These are phyloP conservation scores for Ailuropoda melanoleuca DNA, from an alignment of 2,113 vertebrate species.

Conservation along the genomic window DNA sequence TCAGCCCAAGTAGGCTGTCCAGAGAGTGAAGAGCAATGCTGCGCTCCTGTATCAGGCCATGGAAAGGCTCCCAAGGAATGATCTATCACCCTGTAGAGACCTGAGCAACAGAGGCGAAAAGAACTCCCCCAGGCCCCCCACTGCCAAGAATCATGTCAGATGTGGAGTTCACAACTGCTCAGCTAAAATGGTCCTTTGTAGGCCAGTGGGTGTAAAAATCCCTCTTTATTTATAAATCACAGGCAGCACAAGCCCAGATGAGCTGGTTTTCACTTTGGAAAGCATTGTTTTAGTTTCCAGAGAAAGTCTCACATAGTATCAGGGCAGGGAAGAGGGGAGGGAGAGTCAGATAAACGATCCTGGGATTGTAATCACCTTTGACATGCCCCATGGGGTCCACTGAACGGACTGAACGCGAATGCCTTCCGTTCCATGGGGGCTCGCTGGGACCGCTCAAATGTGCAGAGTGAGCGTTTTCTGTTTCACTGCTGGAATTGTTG, in stretches of 20 bases:
- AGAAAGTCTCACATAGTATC: background rate
- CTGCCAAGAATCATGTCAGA: background rate
- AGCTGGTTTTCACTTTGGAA: constrained; percentile 35
- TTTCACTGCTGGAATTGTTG: background rate
- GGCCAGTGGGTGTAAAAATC: background rate
- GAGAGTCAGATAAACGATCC: constrained; percentile 47
- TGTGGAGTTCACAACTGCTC: background rate
- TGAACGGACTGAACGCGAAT: background rate
- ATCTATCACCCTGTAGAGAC: background rate
- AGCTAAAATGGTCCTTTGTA: background rate
- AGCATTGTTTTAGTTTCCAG: constrained; percentile 59
- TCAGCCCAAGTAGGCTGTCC: background rate
- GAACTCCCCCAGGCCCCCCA: rapidly evolving
- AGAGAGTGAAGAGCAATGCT: too few species aligned
- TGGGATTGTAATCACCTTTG: constrained; percentile 30
- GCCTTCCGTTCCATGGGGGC: background rate
- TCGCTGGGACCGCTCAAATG: background rate
- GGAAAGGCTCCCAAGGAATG: background rate
- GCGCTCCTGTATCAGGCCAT: background rate
- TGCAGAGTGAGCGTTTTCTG: rapidly evolving
- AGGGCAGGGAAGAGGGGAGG: background rate
- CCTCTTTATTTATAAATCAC: background rate
- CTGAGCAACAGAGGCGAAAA: background rate
- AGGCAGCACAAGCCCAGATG: rapidly evolving
- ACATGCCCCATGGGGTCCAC: background rate